Evolutionary conservation across 2,888 invertebrate species (phyloP).

Genomic region (Lasioglossum villosulum): DNA sequence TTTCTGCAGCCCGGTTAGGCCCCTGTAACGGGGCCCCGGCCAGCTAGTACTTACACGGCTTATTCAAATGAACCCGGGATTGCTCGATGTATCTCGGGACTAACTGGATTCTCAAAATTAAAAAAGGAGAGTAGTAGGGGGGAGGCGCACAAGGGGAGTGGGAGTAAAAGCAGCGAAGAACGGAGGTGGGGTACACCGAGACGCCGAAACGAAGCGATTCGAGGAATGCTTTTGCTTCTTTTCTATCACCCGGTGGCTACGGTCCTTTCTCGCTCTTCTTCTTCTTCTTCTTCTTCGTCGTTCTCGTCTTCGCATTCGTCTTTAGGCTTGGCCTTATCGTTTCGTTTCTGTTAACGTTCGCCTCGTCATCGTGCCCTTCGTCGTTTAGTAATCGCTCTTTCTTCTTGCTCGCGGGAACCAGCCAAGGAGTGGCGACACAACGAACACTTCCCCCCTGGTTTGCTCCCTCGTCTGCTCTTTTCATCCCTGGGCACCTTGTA

Average conservation of each 20-base stretch:
- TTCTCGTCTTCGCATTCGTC: slow-evolving; percentile 29
- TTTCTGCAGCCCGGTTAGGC: slow-evolving; percentile 54
- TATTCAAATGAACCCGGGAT: slow-evolving; percentile 81
- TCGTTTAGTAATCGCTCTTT: slow-evolving; percentile 54
- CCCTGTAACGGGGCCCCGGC: slow-evolving; percentile 63
- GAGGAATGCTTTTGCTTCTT: slow-evolving; percentile 50
- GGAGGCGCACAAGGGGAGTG: not conserved
- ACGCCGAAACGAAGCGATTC: slow-evolving; percentile 55
- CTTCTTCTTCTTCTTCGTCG: slow-evolving; percentile 6
- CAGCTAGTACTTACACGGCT: slow-evolving; percentile 81
- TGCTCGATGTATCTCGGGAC: slow-evolving; percentile 80
- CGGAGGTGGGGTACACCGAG: slow-evolving; percentile 6
- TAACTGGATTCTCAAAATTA: slow-evolving; percentile 82
- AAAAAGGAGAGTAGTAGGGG: slow-evolving; percentile 72
- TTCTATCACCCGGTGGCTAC: slow-evolving; percentile 42
- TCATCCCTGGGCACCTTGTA: not conserved
- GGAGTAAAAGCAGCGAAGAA: not conserved
- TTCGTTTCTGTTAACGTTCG: slow-evolving; percentile 56
- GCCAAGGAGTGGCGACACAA: slow-evolving; percentile 52
- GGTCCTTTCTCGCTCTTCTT: slow-evolving; percentile 28
- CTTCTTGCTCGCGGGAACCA: slow-evolving; percentile 35
- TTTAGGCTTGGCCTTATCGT: slow-evolving; percentile 35
- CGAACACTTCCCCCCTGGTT: not conserved
- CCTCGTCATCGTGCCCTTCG: slow-evolving; percentile 67
- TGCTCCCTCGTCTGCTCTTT: not conserved